Evolutionary conservation across 92 coral and sea anemone genomes (phyloP).

Genomic region (Porites cylindrica): DNA sequence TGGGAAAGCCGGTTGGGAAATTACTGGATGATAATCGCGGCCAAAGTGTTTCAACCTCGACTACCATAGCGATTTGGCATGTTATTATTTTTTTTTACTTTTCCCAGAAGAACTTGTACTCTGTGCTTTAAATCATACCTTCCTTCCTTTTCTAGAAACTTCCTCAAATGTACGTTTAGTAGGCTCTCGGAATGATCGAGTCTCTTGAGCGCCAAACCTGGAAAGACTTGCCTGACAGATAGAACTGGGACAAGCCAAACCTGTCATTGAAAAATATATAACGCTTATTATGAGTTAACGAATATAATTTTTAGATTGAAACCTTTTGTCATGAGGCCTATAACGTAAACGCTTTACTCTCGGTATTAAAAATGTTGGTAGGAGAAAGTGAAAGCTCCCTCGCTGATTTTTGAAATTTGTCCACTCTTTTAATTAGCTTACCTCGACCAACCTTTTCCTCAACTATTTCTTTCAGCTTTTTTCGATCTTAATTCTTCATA

Average conservation of each 20-base stretch:
- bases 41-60: not conserved
- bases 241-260: not conserved
- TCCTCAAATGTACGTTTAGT: not conserved
- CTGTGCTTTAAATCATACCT: not conserved
- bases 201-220: too few relatives aligned
- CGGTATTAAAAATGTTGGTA: not conserved
- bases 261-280: not conserved
- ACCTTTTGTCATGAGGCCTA: not conserved
- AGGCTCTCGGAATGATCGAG: not conserved
- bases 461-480: not conserved
- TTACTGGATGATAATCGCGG: not conserved
- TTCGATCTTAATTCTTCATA: not conserved
- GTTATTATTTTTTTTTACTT: not conserved
- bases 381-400: not conserved
- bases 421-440: not conserved
- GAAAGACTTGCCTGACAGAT: not conserved
- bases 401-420: not conserved
- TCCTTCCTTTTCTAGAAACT: not conserved
- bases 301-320: not conserved
- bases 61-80: not conserved
- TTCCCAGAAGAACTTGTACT: not conserved
- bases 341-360: not conserved
- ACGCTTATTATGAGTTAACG: not conserved
- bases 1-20: not conserved
- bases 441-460: not conserved